Conservation (phyloP, 2,888 invertebrate genomes). For the Tricholauxania praeusta region DNA sequence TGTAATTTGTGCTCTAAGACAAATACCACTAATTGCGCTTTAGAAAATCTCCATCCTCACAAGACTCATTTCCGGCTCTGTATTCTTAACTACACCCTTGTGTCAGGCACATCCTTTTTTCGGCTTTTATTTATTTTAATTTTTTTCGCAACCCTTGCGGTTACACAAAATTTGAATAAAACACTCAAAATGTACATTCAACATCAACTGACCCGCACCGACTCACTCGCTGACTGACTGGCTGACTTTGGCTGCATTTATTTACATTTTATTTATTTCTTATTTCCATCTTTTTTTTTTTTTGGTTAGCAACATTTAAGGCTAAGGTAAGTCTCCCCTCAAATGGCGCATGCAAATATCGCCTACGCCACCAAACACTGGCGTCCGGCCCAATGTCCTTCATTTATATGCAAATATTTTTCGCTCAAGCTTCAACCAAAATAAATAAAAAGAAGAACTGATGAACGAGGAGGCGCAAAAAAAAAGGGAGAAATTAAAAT, state of each 20-base stretch:
- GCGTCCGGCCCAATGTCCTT: conserved; percentile 52
- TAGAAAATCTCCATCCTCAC: no score
- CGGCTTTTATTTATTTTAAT: no score
- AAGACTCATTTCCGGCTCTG: no score
- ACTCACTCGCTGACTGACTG: not conserved
- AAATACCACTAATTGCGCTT: no score
- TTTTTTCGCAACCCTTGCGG: no score
- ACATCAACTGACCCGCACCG: conserved; percentile 13
- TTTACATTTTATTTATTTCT: conserved; percentile 37
- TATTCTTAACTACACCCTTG: no score
- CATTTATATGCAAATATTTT: conserved; percentile 66
- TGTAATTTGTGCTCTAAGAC: no score
- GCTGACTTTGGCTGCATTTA: no score
- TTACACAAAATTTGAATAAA: not conserved
- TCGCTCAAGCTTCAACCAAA: not conserved
- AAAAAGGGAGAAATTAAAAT: conserved; percentile 46
- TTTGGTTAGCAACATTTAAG: not conserved
- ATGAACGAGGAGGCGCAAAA: conserved; percentile 38
- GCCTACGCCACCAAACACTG: conserved; percentile 43
- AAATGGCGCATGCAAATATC: conserved; percentile 55
- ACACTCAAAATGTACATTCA: conserved; percentile 2
- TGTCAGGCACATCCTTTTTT: no score
- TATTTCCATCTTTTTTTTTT: conserved; percentile 20
- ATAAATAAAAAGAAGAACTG: conserved; percentile 48
- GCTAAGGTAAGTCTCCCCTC: conserved; percentile 1